Evolutionary conservation across 2,797 vertebrate species (phyloP), one percentile per base, ranked within the genome.

Genomic region (Aeoliscus strigatus): DNA sequence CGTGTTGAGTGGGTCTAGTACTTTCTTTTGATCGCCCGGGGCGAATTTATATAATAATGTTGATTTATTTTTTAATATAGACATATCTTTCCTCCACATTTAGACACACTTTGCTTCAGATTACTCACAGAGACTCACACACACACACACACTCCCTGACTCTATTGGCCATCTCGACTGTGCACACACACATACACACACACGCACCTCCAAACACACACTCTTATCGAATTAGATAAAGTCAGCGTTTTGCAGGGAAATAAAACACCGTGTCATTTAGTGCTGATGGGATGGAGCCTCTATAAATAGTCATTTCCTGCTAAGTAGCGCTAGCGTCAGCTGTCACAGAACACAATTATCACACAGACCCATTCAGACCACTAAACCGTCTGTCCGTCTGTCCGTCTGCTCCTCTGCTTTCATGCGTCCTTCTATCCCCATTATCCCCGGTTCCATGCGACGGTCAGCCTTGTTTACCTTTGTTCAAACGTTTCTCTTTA

Each of bases 291-390:
- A 82, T 80, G 68, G 73, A 59, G 66, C 51, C 51, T 66, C 80
- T 84, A 85, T 84, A 84, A 83, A 85, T 83, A 86, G 81, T 74
- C 52, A 76, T 80, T 80, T 85, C 81, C 81, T 84, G 79, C 81
- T 86, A 88, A 87, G 84, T 86, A 76, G 54, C 64, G 59, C 77
- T 78, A 78, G 79, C 85, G 84, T 85, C 82, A 82, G 80, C 82
- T 84, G 83, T 85, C 83, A 79, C 66, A 69, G 77, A 81, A 64
- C 72, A 79, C 80, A 86, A 87, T 88, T 84, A 86, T 83, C 71
- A 82, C 77, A 63, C 58, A 77, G 77, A 79, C 68, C 73, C 78
- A 79, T 83, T 83, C 81, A 85, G 54, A 69, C 81, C 82, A 77
- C 67, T 66, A 71, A 76, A 61, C 73, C 57, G 49, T 64, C 70